Evolutionary conservation across 2,113 vertebrate genomes (phyloP), one percentile per base, ranked within the genome.

Genomic region (Camelus bactrianus): DNA sequence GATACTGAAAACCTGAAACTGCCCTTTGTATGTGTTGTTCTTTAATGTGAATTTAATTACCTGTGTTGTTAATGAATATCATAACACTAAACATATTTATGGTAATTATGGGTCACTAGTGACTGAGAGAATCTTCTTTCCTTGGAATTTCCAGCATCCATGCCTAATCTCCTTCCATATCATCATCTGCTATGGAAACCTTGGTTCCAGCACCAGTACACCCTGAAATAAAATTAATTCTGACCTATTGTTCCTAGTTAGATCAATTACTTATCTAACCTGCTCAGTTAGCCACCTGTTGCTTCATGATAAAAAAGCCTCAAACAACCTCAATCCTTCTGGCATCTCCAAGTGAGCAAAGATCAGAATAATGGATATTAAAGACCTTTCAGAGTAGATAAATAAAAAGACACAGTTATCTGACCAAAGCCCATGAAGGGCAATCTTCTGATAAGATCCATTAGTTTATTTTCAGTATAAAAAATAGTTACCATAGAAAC

Each of bases 391-490:
- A 73, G 56, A 69, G 79, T 11, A 83, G n/a, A 58, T 94, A 90
- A 93, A 79, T 79, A 90, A 73, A 85, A 72, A 92, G 58, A 50
- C 26, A 28, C 24, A 67, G 10, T 76, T 83, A 72, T 92, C 94
- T 97, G 20, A 76, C 16, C 65, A 94, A 65, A 58, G 54, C 50
- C 73, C 58, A 87, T 11, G 86, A 96, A 7, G 32, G 72, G 0
- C 50, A 83, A 94, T 93, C 52, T 30, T 91, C 46, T 91, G 72
- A 24, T 48, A 3, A 93, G 26, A 97, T 94, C 75, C 24, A 97
- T 96, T 95, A 87, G 38, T 92, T 96, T 98, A 96, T 48, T 85
- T 96, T 94, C 89, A n/a, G 60, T 90, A 54, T 56, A 90, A 94
- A 95, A 85, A 90, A 50, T 62, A 81, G 75, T 95, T 46, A 60